These are phyloP conservation scores for Alligator sinensis DNA, from an alignment of 2,113 vertebrate genomes.

Conservation along the genomic window DNA sequence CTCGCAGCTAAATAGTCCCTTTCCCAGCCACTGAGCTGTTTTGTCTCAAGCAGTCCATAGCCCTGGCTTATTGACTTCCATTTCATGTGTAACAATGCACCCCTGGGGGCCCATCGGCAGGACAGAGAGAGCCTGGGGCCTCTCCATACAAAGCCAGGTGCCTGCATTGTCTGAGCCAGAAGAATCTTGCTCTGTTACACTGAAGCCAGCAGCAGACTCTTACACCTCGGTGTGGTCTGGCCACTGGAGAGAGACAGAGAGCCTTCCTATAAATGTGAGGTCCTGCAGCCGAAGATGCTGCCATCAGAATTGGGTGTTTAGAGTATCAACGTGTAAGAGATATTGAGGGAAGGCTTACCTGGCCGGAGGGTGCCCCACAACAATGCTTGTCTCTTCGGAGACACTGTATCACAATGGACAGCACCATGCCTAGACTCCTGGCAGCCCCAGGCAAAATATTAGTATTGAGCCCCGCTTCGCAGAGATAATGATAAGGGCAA, in stretches of 20 bases:
- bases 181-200: fast-evolving
- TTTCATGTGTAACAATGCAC: neutral
- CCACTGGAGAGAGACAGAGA: neutral
- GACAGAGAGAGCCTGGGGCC: neutral
- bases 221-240: neutral
- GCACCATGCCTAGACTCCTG: too few relatives aligned
- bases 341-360: too few relatives aligned
- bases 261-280: neutral
- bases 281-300: neutral
- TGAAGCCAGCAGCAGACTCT: neutral
- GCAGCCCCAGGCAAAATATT: too few relatives aligned
- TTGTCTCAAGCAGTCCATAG: neutral
- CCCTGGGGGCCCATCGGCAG: fast-evolving
- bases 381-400: too few relatives aligned
- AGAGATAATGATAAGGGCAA: too few relatives aligned
- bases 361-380: too few relatives aligned
- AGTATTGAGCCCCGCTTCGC: too few relatives aligned
- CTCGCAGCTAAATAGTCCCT: neutral
- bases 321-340: too few relatives aligned
- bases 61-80: neutral
- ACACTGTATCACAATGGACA: too few relatives aligned
- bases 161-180: fast-evolving
- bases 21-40: neutral
- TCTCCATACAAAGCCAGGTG: neutral
- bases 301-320: neutral